Evolutionary conservation across 1,140 invertebrate species (phyloP).

Genomic region (Anastrepha obliqua): DNA sequence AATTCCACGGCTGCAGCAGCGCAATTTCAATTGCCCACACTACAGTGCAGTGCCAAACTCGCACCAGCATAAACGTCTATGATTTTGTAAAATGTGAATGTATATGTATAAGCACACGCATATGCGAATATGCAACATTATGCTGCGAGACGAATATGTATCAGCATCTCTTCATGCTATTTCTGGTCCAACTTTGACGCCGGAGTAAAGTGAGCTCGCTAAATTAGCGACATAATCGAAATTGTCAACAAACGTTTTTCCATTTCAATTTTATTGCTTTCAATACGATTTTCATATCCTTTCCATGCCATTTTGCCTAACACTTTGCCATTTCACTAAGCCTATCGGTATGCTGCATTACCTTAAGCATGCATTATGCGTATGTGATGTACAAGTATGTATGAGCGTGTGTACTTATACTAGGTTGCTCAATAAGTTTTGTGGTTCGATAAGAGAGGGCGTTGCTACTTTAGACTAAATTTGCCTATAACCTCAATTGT

Average conservation of each 20-base stretch:
- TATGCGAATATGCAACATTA: not conserved
- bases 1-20: not conserved
- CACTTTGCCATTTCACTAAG: not conserved
- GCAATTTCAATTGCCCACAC: not conserved
- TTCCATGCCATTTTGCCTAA: not conserved
- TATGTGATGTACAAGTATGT: too few species aligned
- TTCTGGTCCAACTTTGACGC: not conserved
- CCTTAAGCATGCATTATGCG: too few species aligned
- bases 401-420: too few species aligned
- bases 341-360: too few species aligned
- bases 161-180: not conserved
- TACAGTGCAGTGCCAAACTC: not conserved
- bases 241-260: not conserved
- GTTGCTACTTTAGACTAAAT: too few species aligned
- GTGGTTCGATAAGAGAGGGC: too few species aligned
- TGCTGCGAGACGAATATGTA: not conserved
- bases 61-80: not conserved
- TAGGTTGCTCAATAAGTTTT: too few species aligned
- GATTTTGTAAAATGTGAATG: too few species aligned
- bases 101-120: not conserved
- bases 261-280: constrained; percentile 1
- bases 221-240: not conserved
- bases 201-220: not conserved
- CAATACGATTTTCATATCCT: not conserved
- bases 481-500: too few species aligned